A percentile compares a stretch with the other conserved stretches of the same genome.
phyloP scores from a whole-genome alignment of 2,113 vertebrate species.

The Sciurus niger region DNA sequence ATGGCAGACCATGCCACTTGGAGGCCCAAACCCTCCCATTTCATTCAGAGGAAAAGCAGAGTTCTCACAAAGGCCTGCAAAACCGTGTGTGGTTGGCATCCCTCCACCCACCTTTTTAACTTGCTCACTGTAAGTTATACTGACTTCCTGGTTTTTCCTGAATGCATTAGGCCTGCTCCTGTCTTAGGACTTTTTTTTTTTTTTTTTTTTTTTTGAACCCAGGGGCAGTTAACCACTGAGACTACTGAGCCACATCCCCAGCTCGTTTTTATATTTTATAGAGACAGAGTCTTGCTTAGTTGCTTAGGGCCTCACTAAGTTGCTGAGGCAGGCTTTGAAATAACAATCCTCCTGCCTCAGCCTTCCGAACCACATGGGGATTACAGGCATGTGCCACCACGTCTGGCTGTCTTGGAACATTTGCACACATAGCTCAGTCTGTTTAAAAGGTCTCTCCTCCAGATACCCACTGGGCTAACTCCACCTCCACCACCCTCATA shows the following conservation, averaged over 20 bases:
- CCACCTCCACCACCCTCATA: not conserved
- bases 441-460: not conserved
- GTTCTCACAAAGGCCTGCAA: not conserved
- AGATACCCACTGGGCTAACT: not conserved
- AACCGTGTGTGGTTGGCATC: accelerated
- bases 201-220: no score
- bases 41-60: not conserved
- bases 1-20: not conserved
- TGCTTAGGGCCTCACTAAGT: no score
- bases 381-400: no score
- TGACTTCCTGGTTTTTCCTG: not conserved
- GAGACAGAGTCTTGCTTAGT: no score
- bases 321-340: no score
- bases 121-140: not conserved
- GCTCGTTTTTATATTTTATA: no score
- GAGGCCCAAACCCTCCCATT: not conserved
- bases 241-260: no score
- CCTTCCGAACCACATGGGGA: no score
- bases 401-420: not conserved
- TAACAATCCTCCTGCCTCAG: no score
- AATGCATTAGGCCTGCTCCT: not conserved
- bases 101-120: not conserved
- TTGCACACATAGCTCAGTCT: not conserved
- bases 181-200: not conserved
- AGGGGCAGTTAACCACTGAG: no score